Conservation (phyloP, 2,888 invertebrate genomes). For the Caenorhabditis doughertyi region DNA sequence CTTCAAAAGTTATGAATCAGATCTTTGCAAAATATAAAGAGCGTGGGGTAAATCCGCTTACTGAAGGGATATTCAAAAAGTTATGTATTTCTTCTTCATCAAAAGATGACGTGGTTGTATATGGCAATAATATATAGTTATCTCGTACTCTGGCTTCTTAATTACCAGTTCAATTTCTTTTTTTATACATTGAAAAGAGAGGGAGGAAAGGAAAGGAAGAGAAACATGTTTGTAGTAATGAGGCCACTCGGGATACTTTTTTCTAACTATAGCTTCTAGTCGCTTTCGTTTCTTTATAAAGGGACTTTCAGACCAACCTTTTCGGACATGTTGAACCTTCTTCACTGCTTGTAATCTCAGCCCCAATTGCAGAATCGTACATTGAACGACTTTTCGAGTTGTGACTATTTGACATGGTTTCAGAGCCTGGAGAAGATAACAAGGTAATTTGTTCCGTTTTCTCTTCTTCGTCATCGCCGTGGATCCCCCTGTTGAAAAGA, state of each 20-base stretch:
- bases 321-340: conserved; percentile 66
- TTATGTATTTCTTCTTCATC: background rate
- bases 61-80: background rate
- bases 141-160: conserved; percentile 5
- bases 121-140: background rate
- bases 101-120: conserved; percentile 7
- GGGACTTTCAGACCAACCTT: conserved; percentile 11
- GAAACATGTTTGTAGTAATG: conserved; percentile 20
- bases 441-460: conserved; percentile 29
- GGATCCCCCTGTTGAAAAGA: background rate
- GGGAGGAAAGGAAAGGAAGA: too few relatives aligned
- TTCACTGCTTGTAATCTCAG: conserved; percentile 72
- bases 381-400: conserved; percentile 71
- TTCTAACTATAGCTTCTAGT: background rate
- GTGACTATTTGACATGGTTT: conserved; percentile 55
- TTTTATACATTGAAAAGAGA: too few relatives aligned
- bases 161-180: conserved; percentile 18
- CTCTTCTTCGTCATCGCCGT: conserved; percentile 18
- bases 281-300: too few relatives aligned
- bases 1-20: too few relatives aligned
- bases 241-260: background rate
- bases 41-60: background rate
- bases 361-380: conserved; percentile 78
- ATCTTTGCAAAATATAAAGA: background rate
- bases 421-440: conserved; percentile 43